These are phyloP conservation scores for Caenorhabditis parvicauda DNA, from an alignment of 2,888 invertebrate genomes.

Conservation along the genomic window DNA sequence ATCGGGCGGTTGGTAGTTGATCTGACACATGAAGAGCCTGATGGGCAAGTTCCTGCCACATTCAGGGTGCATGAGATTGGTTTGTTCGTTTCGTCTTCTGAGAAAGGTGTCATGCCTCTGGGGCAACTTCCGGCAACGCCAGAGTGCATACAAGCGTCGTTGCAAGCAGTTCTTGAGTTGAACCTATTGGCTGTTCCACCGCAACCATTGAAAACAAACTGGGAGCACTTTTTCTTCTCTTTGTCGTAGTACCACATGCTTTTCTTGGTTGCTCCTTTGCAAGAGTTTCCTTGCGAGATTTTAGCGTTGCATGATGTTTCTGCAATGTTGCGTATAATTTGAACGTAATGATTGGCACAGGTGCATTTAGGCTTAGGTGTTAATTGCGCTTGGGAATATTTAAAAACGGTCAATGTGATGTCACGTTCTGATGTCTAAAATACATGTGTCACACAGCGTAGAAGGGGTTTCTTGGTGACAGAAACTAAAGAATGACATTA, in stretches of 20 bases:
- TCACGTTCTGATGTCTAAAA: no score
- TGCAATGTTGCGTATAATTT: conserved; percentile 1
- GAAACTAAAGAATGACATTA: no score
- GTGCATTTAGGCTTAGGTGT: no score
- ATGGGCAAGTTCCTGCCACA: conserved; percentile 50
- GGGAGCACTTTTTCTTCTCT: conserved; percentile 46
- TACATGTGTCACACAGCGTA: no score
- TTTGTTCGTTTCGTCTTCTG: conserved; percentile 35
- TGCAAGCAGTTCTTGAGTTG: conserved; percentile 48
- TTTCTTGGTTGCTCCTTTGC: conserved; percentile 45
- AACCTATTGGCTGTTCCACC: conserved; percentile 58
- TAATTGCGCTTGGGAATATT: no score
- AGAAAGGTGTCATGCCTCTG: conserved; percentile 54
- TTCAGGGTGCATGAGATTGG: conserved; percentile 49
- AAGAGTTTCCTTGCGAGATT: conserved; percentile 40
- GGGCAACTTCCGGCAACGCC: conserved; percentile 54
- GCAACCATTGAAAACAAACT: conserved; percentile 57
- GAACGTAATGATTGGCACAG: neutral
- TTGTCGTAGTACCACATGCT: conserved; percentile 57
- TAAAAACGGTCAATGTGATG: no score
- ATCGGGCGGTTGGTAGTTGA: conserved; percentile 53
- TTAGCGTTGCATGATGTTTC: conserved; percentile 52
- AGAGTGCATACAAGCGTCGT: conserved; percentile 45
- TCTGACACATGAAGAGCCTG: conserved; percentile 52
- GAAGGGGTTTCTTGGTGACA: no score